These are phyloP conservation scores for Heliconius hortense DNA, from an alignment of 2,888 invertebrate genomes.

Conservation along the genomic window DNA sequence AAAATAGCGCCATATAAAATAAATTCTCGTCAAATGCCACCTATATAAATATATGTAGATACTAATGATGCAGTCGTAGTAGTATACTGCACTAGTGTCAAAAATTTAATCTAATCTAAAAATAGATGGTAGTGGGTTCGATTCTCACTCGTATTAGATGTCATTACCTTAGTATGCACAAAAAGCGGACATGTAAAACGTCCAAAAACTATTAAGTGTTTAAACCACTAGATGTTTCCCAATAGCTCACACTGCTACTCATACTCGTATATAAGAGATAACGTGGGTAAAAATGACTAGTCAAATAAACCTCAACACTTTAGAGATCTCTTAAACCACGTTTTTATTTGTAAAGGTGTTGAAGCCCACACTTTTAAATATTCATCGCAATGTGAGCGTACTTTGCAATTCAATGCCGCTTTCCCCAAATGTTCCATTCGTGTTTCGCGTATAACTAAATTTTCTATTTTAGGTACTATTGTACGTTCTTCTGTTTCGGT, in stretches of 20 bases:
- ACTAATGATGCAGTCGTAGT: too few species aligned
- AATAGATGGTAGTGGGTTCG: too few species aligned
- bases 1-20: background rate
- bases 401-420: constrained; percentile 28
- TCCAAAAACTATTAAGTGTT: too few species aligned
- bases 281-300: background rate
- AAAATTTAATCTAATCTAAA: too few species aligned
- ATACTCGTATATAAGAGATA: background rate
- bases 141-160: too few species aligned
- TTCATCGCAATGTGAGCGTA: constrained; percentile 21
- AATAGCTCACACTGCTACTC: too few species aligned
- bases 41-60: too few species aligned
- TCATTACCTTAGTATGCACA: too few species aligned
- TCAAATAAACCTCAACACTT: background rate
- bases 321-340: background rate
- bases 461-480: background rate
- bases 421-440: constrained; percentile 15
- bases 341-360: constrained; percentile 3
- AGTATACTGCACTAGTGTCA: too few species aligned
- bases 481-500: constrained; percentile 4
- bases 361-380: constrained; percentile 17
- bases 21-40: too few species aligned
- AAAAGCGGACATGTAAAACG: too few species aligned
- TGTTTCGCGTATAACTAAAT: constrained; percentile 22
- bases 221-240: too few species aligned